Base-by-base conservation (phyloP, 2,113 vertebrate genomes). In the Microcebus griseorufus region DNA sequence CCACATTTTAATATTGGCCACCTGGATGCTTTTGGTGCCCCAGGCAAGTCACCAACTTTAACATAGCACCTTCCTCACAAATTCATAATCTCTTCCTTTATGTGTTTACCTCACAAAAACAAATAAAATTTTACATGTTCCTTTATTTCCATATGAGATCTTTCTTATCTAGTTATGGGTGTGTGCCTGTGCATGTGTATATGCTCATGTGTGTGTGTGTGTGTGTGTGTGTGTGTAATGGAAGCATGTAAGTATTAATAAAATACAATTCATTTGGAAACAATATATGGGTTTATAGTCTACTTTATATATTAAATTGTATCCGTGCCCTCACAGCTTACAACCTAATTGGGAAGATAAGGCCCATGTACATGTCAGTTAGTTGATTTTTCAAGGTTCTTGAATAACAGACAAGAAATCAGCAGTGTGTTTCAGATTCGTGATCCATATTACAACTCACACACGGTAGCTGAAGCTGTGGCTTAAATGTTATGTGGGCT, bases 21-120 rank as follows among this genome's bases (percentile, higher is more conserved):
- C 91, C 96, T 97, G 97, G 82, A 75, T 92, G 37, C 75, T 37
- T 72, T 16, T 34, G 17, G n/a, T 69, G 97, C 98, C 96, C 83
- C 84, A 72, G 93, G 97, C 97, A 94, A 94, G 65, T 76, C 89
- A 93, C 18, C 39, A 48, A 3, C 65, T 84, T 93, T 70, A 72
- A 3, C 20, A 55, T 73, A 65, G 27, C 23, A 48, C n/a, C 20
- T 10, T 65, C 42, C 34, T 34, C 42, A 79, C 2, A 5, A 64
- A 64, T 37, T 81, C 39, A 39, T 10, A 48, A 6, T 60, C 42
- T 58, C 60, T 76, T 42, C 17, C 29, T 67, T 83, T 86, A 69
- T 81, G 39, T 37, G 0, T 62, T 75, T 88, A 83, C 42, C 48
- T 79, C 64, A 67, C 34, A 64, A 75, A 58, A 55, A 14, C 5